Evolutionary conservation across 2,888 invertebrate genomes (phyloP).

Genomic region (Atethmia centrago): DNA sequence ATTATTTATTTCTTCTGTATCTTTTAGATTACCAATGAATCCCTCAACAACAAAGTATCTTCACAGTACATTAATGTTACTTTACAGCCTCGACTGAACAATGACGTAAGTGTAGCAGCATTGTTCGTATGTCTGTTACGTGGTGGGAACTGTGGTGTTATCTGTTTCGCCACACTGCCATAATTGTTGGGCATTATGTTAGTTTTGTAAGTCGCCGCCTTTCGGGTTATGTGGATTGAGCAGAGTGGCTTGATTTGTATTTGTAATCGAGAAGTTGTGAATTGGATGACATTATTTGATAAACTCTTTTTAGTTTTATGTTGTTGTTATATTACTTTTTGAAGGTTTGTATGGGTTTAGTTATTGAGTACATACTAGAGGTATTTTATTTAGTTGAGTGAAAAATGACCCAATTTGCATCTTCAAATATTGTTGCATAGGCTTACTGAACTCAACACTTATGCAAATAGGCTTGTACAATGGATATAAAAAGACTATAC

Average conservation of each 20-base stretch:
- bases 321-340: neutral
- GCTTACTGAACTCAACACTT: neutral
- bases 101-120: constrained; percentile 53
- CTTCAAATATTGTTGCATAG: neutral
- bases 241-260: constrained; percentile 22
- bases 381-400: neutral
- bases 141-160: constrained; percentile 50
- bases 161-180: constrained; percentile 52
- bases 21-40: constrained; percentile 8
- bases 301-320: neutral
- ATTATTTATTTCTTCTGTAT: constrained; percentile 1
- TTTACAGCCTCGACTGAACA: constrained; percentile 34
- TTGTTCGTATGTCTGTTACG: constrained; percentile 53
- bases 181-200: constrained; percentile 58
- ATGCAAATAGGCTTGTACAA: neutral
- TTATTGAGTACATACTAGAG: no score
- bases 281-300: constrained; percentile 14
- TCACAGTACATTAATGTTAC: constrained; percentile 43
- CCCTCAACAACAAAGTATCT: constrained; percentile 16
- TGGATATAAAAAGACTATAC: neutral
- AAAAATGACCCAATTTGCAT: neutral
- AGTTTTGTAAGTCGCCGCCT: constrained; percentile 48
- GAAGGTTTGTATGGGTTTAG: neutral
- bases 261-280: constrained; percentile 26
- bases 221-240: constrained; percentile 49